These are phyloP conservation scores for Chaenocephalus aceratus DNA, from an alignment of 2,113 vertebrate species.

Conservation along the genomic window DNA sequence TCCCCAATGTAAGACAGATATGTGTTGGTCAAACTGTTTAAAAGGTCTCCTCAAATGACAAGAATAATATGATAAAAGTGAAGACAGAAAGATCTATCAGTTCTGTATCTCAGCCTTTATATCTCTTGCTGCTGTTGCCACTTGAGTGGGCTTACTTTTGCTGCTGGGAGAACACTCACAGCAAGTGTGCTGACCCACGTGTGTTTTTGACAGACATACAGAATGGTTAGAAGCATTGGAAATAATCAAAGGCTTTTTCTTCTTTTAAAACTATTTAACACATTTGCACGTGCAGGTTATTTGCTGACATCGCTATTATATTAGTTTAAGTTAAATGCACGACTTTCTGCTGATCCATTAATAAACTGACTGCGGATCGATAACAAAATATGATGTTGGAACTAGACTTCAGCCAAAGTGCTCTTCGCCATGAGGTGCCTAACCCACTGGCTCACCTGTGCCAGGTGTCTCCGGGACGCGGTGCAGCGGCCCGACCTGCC, in stretches of 20 bases:
- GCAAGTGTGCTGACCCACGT: constrained; percentile 21
- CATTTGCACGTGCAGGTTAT: not conserved
- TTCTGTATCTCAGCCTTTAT: not conserved
- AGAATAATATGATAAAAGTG: not conserved
- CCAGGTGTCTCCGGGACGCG: constrained; percentile 91
- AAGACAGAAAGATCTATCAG: not conserved
- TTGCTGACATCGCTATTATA: not conserved
- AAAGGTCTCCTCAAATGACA: not conserved
- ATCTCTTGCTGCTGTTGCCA: constrained; percentile 7
- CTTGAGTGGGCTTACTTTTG: constrained; percentile 13
- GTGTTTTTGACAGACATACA: constrained; percentile 29
- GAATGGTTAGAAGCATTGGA: not conserved
- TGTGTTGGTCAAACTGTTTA: not conserved
- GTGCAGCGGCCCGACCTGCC: constrained; percentile 88
- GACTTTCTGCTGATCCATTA: not conserved
- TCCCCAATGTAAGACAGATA: not conserved
- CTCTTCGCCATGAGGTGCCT: not conserved
- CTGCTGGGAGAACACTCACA: not conserved
- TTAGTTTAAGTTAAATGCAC: not conserved
- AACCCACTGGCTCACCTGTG: constrained; percentile 85
- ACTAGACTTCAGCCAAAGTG: not conserved
- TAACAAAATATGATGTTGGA: not conserved
- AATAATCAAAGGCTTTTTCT: not conserved
- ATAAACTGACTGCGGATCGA: no score
- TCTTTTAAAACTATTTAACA: not conserved